Evolutionary conservation across 2,797 vertebrate species (phyloP).

Genomic region (Xenentodon cancila): DNA sequence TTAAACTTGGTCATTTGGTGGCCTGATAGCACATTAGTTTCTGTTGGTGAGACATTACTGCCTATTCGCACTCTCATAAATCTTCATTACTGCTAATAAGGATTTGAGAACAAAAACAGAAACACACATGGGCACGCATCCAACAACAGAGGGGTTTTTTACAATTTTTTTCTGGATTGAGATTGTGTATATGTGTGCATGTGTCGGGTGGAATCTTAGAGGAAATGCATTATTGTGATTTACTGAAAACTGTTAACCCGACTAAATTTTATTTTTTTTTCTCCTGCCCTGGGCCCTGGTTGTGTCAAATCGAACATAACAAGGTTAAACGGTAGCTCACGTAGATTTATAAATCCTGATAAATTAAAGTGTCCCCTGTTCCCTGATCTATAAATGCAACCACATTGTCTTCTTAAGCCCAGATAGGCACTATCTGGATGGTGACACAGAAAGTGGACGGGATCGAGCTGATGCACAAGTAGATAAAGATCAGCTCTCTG

Average conservation of each 20-base stretch:
- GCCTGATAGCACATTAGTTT: constrained; percentile 59
- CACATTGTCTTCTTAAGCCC: constrained; percentile 29
- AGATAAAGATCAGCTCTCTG: constrained; percentile 62
- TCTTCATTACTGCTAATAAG: constrained; percentile 68
- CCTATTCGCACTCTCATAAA: constrained; percentile 45
- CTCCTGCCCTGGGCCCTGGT: constrained; percentile 9
- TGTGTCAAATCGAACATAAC: constrained; percentile 49
- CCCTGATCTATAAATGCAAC: constrained; percentile 24
- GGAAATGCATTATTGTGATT: constrained; percentile 29
- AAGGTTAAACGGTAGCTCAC: constrained; percentile 43
- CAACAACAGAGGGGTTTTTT: constrained; percentile 11
- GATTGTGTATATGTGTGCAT: constrained; percentile 4
- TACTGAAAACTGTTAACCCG: constrained; percentile 24
- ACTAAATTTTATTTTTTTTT: constrained; percentile 1
- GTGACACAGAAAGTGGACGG: constrained; percentile 49
- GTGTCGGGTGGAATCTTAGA: constrained; percentile 30
- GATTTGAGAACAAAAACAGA: constrained; percentile 38
- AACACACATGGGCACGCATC: constrained; percentile 5
- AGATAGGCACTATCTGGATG: constrained; percentile 48
- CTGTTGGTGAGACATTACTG: constrained; percentile 63
- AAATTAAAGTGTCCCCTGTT: constrained; percentile 36
- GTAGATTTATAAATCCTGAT: constrained; percentile 34
- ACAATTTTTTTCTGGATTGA: not conserved
- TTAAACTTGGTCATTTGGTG: constrained; percentile 48
- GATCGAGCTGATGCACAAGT: constrained; percentile 42